Evolutionary conservation across 2,797 vertebrate species (phyloP).

Genomic region (Halcyon smyrnensis): DNA sequence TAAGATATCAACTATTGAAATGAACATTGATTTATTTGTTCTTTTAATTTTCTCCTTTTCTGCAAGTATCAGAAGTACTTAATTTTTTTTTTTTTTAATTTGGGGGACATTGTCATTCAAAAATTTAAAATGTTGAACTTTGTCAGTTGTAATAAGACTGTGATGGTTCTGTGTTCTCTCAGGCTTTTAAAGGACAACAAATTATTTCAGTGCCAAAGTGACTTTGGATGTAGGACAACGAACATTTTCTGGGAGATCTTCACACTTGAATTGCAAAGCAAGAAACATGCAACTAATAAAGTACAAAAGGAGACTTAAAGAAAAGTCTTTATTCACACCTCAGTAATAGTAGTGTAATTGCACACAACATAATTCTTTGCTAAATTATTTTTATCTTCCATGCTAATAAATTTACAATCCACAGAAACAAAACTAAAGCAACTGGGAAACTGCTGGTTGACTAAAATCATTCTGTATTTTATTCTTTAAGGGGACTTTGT

Average conservation of each 20-base stretch:
- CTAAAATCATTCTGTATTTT: background rate
- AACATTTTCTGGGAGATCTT: background rate
- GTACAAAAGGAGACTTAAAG: background rate
- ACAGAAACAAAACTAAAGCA: background rate
- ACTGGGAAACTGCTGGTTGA: background rate
- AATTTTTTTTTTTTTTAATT: background rate
- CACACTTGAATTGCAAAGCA: background rate
- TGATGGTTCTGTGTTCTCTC: background rate
- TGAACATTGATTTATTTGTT: background rate
- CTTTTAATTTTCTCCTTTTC: background rate
- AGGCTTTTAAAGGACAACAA: background rate
- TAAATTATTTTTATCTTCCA: background rate
- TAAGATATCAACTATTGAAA: background rate
- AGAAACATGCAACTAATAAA: background rate
- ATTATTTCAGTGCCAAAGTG: background rate
- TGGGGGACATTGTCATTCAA: background rate
- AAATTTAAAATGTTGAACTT: background rate
- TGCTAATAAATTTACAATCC: background rate
- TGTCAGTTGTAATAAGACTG: background rate
- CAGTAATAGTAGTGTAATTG: background rate
- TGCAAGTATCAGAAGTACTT: background rate
- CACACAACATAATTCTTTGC: background rate
- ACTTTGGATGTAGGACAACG: background rate
- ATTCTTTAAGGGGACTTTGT: background rate
- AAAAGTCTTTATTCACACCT: background rate